Evolutionary conservation across 2,888 invertebrate species (phyloP).

Genomic region (Syritta pipiens): DNA sequence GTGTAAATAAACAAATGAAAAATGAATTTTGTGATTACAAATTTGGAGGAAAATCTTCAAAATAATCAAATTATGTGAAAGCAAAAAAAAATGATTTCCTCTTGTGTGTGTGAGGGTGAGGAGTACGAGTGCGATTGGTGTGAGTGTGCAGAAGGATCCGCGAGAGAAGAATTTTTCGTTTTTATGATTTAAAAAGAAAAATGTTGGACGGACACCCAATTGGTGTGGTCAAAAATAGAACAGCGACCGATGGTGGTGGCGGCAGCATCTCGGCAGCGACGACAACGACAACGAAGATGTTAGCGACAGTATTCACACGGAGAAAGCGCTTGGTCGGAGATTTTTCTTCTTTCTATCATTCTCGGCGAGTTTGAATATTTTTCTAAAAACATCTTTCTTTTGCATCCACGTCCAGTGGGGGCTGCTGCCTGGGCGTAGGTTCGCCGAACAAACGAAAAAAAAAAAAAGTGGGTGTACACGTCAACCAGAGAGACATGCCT

Average conservation of each 20-base stretch:
- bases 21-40: conserved; percentile 16
- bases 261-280: conserved; percentile 27
- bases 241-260: conserved; percentile 41
- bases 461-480: conserved; percentile 38
- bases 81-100: background rate
- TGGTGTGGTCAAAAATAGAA: conserved; percentile 68
- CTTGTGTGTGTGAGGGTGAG: too few relatives aligned
- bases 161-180: conserved; percentile 36
- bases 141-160: conserved; percentile 30
- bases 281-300: conserved; percentile 39
- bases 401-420: background rate
- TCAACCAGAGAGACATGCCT: background rate
- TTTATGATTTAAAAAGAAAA: conserved; percentile 21
- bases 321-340: conserved; percentile 35
- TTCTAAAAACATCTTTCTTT: conserved; percentile 15
- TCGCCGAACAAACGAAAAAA: background rate
- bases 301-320: conserved; percentile 37
- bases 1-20: conserved; percentile 63
- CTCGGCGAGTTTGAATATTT: conserved; percentile 15
- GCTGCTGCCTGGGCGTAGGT: conserved; percentile 34
- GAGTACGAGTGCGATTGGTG: too few relatives aligned
- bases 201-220: conserved; percentile 60
- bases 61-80: conserved; percentile 36
- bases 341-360: conserved; percentile 19
- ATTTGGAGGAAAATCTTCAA: conserved; percentile 24